Evolutionary conservation across 2,113 vertebrate species (phyloP).

Genomic region (Corythaixoides concolor): DNA sequence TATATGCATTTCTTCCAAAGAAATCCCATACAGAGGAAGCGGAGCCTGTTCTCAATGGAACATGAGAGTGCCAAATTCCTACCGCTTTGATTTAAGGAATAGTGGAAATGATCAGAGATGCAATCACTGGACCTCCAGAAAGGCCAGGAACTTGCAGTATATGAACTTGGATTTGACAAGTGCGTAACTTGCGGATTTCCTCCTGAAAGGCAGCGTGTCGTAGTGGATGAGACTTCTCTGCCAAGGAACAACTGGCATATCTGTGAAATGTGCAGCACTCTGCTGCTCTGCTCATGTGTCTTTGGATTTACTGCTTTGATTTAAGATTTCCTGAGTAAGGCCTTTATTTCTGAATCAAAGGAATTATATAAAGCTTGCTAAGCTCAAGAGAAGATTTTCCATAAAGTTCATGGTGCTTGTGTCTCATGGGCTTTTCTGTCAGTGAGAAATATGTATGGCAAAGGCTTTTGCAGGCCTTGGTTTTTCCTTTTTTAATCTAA

Average conservation of each 20-base stretch:
- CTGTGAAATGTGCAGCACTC: background rate
- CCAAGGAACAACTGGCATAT: fast-evolving
- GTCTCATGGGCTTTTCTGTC: background rate
- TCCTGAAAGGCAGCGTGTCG: fast-evolving
- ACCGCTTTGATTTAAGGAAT: background rate
- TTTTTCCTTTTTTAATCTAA: background rate
- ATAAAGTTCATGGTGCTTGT: background rate
- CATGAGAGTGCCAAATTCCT: background rate
- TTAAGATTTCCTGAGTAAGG: background rate
- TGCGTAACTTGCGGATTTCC: background rate
- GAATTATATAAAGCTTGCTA: background rate
- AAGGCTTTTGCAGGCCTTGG: background rate
- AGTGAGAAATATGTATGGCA: background rate
- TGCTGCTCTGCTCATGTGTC: background rate
- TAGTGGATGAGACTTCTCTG: background rate
- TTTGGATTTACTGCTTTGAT: background rate
- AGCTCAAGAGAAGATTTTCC: background rate
- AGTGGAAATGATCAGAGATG: background rate
- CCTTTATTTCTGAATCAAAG: background rate
- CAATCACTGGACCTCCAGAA: background rate
- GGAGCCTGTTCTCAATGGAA: background rate
- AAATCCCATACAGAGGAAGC: fast-evolving
- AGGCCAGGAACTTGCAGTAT: background rate
- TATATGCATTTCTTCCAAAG: fast-evolving
- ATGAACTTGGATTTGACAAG: background rate